A percentile compares a stretch with the other conserved stretches of the same genome.
Evolutionary conservation across 2,888 invertebrate genomes (phyloP).

Genomic region (Cryptocephalus moraei): DNA sequence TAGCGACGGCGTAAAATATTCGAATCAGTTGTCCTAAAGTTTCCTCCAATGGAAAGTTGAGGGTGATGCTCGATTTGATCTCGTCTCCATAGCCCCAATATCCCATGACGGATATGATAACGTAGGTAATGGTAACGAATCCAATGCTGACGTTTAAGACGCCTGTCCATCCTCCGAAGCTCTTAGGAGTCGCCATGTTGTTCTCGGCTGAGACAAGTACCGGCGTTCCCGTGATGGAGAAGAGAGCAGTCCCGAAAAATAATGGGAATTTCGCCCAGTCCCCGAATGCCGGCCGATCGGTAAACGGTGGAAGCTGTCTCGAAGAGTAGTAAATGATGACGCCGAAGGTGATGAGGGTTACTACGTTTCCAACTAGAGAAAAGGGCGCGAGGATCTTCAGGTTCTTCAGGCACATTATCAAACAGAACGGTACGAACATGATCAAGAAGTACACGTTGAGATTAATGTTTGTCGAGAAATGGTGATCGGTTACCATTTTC

Average conservation of each 20-base stretch:
- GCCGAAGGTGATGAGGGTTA: background rate
- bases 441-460: background rate
- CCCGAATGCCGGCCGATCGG: background rate
- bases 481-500: background rate
- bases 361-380: background rate
- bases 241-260: background rate
- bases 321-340: background rate
- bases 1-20: background rate
- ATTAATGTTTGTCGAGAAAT: background rate
- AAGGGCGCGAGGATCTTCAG: background rate
- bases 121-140: background rate
- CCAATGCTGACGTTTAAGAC: background rate
- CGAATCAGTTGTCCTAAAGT: background rate
- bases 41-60: background rate
- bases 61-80: background rate
- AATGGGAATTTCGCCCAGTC: background rate
- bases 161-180: background rate
- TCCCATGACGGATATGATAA: background rate
- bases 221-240: background rate
- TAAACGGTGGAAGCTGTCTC: background rate
- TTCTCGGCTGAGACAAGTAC: background rate
- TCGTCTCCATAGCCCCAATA: background rate
- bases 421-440: background rate
- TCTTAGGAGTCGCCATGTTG: background rate
- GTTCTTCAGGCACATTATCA: background rate